These are phyloP conservation scores for Labeo catla DNA, from an alignment of 2,113 vertebrate genomes.

Conservation along the genomic window DNA sequence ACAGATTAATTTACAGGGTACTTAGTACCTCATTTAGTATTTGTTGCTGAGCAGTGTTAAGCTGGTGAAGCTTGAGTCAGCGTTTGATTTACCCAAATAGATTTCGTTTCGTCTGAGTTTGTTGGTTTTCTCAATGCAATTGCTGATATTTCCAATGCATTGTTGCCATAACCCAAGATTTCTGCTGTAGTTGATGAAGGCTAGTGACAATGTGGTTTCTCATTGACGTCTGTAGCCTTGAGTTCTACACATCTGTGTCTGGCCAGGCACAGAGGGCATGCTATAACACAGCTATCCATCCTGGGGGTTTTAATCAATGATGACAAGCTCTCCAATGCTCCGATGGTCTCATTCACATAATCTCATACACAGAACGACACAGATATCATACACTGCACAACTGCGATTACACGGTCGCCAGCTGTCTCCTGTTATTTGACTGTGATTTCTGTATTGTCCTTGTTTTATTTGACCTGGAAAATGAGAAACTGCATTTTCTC, in stretches of 20 bases:
- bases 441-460: slow-evolving; percentile 77
- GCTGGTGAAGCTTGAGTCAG: slow-evolving; percentile 57
- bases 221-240: slow-evolving; percentile 77
- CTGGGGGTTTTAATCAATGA: slow-evolving; percentile 65
- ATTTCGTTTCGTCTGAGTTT: slow-evolving; percentile 72
- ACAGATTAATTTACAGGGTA: slow-evolving; percentile 64
- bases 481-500: slow-evolving; percentile 84
- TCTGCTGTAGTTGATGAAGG: slow-evolving; percentile 74
- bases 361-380: slow-evolving; percentile 47
- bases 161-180: slow-evolving; percentile 73
- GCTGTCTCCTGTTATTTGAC: slow-evolving; percentile 67
- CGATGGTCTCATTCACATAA: slow-evolving; percentile 57
- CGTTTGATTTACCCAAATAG: slow-evolving; percentile 72
- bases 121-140: slow-evolving; percentile 79
- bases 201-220: slow-evolving; percentile 83
- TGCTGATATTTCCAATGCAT: slow-evolving; percentile 79
- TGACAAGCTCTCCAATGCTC: slow-evolving; percentile 67
- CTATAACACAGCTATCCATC: slow-evolving; percentile 64
- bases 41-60: slow-evolving; percentile 57
- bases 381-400: slow-evolving; percentile 54
- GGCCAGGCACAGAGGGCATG: slow-evolving; percentile 60
- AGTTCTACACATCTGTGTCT: slow-evolving; percentile 59
- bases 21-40: slow-evolving; percentile 62
- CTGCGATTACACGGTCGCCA: slow-evolving; percentile 53
- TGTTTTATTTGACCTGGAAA: slow-evolving; percentile 66